Base-by-base conservation (phyloP, 2,888 invertebrate genomes). In the Drosophila mimetica region DNA sequence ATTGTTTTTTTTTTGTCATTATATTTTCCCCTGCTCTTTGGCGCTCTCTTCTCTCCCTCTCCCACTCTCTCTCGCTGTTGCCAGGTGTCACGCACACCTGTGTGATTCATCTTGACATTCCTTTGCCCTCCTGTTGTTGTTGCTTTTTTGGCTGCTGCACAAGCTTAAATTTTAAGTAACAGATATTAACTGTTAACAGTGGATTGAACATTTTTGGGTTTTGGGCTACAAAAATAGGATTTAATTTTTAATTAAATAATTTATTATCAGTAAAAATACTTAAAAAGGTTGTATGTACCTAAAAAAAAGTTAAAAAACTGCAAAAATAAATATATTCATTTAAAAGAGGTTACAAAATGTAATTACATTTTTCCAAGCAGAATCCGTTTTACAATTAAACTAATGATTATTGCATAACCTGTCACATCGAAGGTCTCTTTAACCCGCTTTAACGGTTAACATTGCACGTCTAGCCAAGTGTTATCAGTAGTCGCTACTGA, bases 41-140 rank as follows among this genome's bases (percentile, higher is more conserved):
- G 20, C 16, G 37, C 20, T 41, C 2, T 2, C 41, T 2, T 20
- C 3, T n/a, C 37, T 14, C 9, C 9, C 22, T n/a, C 4, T 18
- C 53, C 39, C 44, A 53, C 39, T 41, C 39, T 63, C 50, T 50
- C 42, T 48, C 42, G 47, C 50, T 63, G 50, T 65, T 58, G 50
- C 46, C 57, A 37, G 54, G 42, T 20, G 42, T 25, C 64, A 61
- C 52, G 22, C 61, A 52, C 76, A 80, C 80, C 79, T 79, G 73
- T 47, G 22, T 75, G 76, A 73, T 52, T 77, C 75, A 77, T 74
- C 63, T 39, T 41, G 61, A 61, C 52, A 69, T 61, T 60, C 48
- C 48, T 53, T 51, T 36, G 36, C 28, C 32, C 28, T 11, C 11
- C 4, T 34, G 13, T 18, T 63, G n/a, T 32, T 57, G 57, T 14